Evolutionary conservation across 2,888 invertebrate species (phyloP), one percentile per base, ranked within the genome.

Genomic region (Rhodophaea formosa): DNA sequence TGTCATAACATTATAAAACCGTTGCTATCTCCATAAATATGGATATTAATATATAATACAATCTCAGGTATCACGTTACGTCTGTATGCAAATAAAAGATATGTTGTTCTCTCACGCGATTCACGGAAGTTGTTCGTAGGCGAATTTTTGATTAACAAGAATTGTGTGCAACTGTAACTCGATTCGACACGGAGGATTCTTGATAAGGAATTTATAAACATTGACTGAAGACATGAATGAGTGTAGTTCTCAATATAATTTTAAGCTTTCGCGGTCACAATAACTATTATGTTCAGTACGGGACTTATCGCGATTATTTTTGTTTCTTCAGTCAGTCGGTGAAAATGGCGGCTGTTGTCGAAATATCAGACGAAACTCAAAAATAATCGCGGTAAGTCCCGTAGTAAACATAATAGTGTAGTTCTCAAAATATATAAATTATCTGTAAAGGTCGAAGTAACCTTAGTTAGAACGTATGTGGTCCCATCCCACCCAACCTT

Each of bases 81-180:
- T 46, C 12, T 17, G 29, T 46, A 29, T 46, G 46, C n/a, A 10
- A 46, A 46, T 23, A 39, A 16, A 15, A 53, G 30, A 54, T 45
- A 54, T 15, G 30, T 32, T 29, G 44, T 30, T 44, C 54, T 44
- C 44, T 45, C 43, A 54, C 43, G 45, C 45, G 54, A 32, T 32
- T 44, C 54, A 12, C 30, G 7, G 53, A 44, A 54, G 15, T 32
- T 30, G 23, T 3, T 12, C 46, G 46, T 46, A 17, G n/a, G 46
- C 46, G 46, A 46, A 55, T 29, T 55, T 55, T 55, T 35, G 45
- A n/a, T 46, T 35, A 45, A 16, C 17, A 17, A 7, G 46, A n/a
- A 46, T n/a, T 12, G 7, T n/a, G 23, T 23, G 44, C 15, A 17
- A 44, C 15, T 45, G 46, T 23, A 23, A 46, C 46, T 17, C 7